Base-by-base conservation (phyloP, 2,888 invertebrate genomes). In the Drosophila seclusa region DNA sequence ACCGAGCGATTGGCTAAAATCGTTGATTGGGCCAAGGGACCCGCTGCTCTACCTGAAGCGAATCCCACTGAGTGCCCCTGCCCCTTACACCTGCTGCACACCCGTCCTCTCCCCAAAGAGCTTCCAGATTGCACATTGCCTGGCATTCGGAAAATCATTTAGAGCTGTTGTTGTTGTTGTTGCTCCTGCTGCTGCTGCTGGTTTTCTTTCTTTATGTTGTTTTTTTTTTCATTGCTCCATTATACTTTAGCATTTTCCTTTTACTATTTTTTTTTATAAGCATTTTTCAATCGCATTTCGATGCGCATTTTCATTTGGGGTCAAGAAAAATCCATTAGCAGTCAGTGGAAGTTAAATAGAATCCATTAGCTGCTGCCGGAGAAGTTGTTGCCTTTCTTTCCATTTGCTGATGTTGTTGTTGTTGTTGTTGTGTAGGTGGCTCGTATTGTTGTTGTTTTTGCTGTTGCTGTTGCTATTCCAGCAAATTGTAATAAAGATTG, bases 321-420 rank as follows among this genome's bases (percentile, higher is more conserved):
- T 92, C 92, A 92, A 92, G 92, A 90, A 92, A 88, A 92, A 91
- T 90, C 92, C 92, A 92, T 92, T 92, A 92, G 91, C 90, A 91
- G 91, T 89, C 89, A 78, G 84, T 89, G 91, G 85, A 91, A 92
- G 91, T 91, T 92, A 91, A 92, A 92, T 91, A 90, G 92, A 92
- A 91, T 92, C 92, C 92, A 92, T 92, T 92, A 92, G 90, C 89
- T 85, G 76, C 64, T 78, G 71, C 81, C 75, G 78, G 71, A 50
- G 66, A 64, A 67, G 77, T 76, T 84, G 74, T 65, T 82, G 87
- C 79, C 66, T 68, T 60, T 78, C 68, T 68, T 63, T 78, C 78
- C 31, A 49, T 57, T 72, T 57, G 59, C 70, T 62, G 34, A 45
- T 11, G 45, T 40, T 70, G 52, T 73, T 57, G 38, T 40, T 69